Conservation (phyloP, 1,140 invertebrate species). For the Drosophila elegans region DNA sequence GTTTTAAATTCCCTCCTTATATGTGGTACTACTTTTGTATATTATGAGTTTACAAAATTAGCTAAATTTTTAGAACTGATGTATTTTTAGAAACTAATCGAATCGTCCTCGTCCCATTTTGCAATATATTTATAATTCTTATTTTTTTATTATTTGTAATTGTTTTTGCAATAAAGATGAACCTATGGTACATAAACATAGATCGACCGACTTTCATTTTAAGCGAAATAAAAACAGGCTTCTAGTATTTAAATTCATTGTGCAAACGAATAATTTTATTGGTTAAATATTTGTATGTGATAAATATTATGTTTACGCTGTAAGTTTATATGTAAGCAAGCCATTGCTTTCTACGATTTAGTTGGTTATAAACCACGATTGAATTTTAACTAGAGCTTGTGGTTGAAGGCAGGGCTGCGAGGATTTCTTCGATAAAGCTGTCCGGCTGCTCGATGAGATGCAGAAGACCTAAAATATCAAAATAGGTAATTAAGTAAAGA, state of each 20-base stretch:
- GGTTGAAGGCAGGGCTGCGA: slow-evolving; percentile 69
- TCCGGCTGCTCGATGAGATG: slow-evolving; percentile 81
- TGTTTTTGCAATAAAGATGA: slow-evolving; percentile 43
- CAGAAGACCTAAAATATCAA: slow-evolving; percentile 60
- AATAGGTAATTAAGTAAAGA: not conserved
- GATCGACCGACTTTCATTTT: not conserved
- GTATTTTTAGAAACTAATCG: slow-evolving; percentile 52
- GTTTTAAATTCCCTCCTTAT: slow-evolving; percentile 42
- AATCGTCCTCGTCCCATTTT: slow-evolving; percentile 72
- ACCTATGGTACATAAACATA: slow-evolving; percentile 28
- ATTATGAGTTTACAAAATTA: slow-evolving; percentile 54
- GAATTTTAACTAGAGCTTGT: slow-evolving; percentile 67
- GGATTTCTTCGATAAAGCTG: slow-evolving; percentile 73
- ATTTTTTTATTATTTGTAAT: slow-evolving; percentile 50
- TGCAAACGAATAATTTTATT: slow-evolving; percentile 84
- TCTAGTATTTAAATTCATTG: slow-evolving; percentile 34
- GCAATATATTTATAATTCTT: slow-evolving; percentile 59
- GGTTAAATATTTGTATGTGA: slow-evolving; percentile 73
- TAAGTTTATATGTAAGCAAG: slow-evolving; percentile 41
- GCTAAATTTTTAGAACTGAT: slow-evolving; percentile 76
- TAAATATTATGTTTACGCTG: slow-evolving; percentile 66
- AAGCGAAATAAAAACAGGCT: not conserved
- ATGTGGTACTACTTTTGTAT: slow-evolving; percentile 34
- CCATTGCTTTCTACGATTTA: slow-evolving; percentile 30
- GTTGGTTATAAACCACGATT: slow-evolving; percentile 25